These are phyloP conservation scores for Dascyllus trimaculatus DNA, from an alignment of 2,113 vertebrate species.

Conservation along the genomic window DNA sequence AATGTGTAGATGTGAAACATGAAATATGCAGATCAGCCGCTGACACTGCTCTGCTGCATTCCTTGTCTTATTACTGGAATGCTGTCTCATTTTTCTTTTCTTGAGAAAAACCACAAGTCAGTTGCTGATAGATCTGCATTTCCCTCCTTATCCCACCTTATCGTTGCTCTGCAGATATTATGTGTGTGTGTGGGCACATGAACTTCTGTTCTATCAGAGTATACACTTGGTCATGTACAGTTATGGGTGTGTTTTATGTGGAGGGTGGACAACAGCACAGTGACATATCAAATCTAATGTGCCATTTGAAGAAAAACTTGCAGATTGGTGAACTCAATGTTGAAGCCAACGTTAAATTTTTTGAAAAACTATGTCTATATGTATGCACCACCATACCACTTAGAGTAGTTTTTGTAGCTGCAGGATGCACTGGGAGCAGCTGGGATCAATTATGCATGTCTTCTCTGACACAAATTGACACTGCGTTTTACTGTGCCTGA, in stretches of 20 bases:
- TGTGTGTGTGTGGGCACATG: background rate
- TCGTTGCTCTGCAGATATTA: conserved; percentile 45
- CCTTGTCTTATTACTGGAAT: background rate
- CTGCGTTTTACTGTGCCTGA: too few relatives aligned
- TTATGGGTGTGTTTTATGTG: conserved; percentile 29
- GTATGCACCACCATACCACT: too few relatives aligned
- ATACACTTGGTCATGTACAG: conserved; percentile 4
- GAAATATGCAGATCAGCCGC: background rate
- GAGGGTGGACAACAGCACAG: background rate
- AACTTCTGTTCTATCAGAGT: conserved; percentile 38
- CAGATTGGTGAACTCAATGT: too few relatives aligned
- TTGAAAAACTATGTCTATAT: too few relatives aligned
- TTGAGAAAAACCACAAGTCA: conserved; percentile 35
- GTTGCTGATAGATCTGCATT: background rate
- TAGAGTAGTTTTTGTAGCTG: too few relatives aligned
- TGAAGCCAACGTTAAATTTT: too few relatives aligned
- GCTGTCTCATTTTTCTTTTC: conserved; percentile 8
- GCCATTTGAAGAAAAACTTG: background rate
- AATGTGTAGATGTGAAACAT: background rate
- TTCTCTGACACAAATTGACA: too few relatives aligned
- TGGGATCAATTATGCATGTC: too few relatives aligned
- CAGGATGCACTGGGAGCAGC: too few relatives aligned
- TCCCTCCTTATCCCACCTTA: conserved; percentile 41
- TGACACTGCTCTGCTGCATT: background rate
- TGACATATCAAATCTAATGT: background rate